phyloP scores from a whole-genome alignment of 2,888 invertebrate genomes.

The Spisula subtruncata region DNA sequence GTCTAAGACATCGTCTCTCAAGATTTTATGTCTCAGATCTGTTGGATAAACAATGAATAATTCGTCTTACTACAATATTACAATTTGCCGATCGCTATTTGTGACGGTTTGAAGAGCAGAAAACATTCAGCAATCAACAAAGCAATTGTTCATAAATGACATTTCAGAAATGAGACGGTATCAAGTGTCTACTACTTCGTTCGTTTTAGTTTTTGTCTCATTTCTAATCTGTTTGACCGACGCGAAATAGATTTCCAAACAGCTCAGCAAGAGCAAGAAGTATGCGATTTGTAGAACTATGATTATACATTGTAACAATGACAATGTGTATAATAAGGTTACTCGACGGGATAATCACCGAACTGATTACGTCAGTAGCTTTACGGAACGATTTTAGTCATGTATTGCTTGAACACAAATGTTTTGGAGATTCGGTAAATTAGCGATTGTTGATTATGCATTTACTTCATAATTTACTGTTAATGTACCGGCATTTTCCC shows the following conservation, averaged over 20 bases:
- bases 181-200: neutral
- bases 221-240: neutral
- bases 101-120: neutral
- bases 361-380: no score
- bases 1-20: constrained; percentile 41
- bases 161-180: constrained; percentile 14
- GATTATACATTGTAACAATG: no score
- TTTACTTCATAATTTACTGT: no score
- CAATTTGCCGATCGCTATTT: constrained; percentile 5
- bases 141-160: constrained; percentile 9
- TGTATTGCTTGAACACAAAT: no score
- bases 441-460: no score
- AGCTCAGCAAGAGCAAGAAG: no score
- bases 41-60: constrained; percentile 8
- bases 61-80: neutral
- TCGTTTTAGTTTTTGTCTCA: neutral
- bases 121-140: constrained; percentile 12
- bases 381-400: no score
- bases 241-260: neutral
- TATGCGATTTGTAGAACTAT: no score
- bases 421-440: no score
- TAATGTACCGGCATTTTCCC: no score
- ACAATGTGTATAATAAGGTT: no score
- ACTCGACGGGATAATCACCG: no score
- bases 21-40: neutral